Base-by-base conservation (phyloP, 2,113 vertebrate species). In the Suricata suricatta region DNA sequence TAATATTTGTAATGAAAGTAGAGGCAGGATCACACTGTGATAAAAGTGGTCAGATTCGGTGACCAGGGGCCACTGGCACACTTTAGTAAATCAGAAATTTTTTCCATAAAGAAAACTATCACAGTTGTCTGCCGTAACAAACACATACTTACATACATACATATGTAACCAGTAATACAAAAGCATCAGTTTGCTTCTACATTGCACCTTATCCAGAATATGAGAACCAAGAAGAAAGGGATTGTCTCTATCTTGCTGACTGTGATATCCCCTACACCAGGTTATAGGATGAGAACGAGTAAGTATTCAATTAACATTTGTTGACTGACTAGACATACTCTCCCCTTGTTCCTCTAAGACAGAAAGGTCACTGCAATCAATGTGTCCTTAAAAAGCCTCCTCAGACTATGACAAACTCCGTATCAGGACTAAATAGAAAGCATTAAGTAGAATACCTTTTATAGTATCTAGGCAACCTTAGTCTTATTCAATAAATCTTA, bases 161-260 rank as follows among this genome's bases (percentile, higher is more conserved):
- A 50, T 17, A 13, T 19, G 41, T 35, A 72, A 90, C 2, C 2
- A 47, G 21, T 33, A 21, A 15, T 81, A 7, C 5, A 92, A 50
- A 60, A 25, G 31, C 5, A 57, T 64, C 33, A 47, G 93, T 41
- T 60, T 74, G 33, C 38, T 1, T 5, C 12, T 85, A 19, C 1
- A 15, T 16, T 11, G 2, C 35, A 71, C 12, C 2, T 76, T 1
- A 13, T 25, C 21, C 17, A 23, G 12, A 35, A 66, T n/a, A 21
- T 25, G 76, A 33, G 5, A 13, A n/a, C 16, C 6, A 60, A 31
- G 3, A 38, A 10, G 29, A 64, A 77, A 86, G 23, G 11, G 35
- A 1, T 1, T 2, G 0, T 7, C 7, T 64, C 57, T 57, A 9
- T 23, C 27, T 54, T 54, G 17, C 9, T 69, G 4, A 38, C 33